phyloP scores from a whole-genome alignment of 1,140 invertebrate genomes.

The Trichonephila inaurata region DNA sequence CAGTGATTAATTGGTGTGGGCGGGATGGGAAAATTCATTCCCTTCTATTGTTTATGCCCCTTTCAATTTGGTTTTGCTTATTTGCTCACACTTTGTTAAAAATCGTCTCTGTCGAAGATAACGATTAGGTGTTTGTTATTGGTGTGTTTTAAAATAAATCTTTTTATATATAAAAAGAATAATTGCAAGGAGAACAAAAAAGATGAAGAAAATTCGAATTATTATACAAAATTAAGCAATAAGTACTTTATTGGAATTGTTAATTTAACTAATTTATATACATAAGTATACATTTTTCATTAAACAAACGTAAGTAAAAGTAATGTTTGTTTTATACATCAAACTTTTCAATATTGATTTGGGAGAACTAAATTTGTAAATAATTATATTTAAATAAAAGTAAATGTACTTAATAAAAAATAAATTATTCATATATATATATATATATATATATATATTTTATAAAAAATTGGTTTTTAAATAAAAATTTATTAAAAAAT shows the following conservation, averaged over 20 bases:
- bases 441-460: too few species aligned
- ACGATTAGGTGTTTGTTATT: constrained; percentile 3
- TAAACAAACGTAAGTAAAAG: too few species aligned
- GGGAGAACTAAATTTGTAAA: too few species aligned
- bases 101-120: background rate
- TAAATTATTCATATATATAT: too few species aligned
- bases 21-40: background rate
- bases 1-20: constrained; percentile 58
- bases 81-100: constrained; percentile 18
- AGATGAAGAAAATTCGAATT: background rate
- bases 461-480: too few species aligned
- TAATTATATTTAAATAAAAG: too few species aligned
- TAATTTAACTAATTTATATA: background rate
- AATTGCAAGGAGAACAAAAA: background rate
- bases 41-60: background rate
- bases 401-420: too few species aligned
- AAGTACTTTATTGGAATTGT: background rate
- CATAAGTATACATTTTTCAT: too few species aligned
- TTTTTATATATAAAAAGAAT: background rate
- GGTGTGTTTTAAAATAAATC: constrained; percentile 1
- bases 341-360: too few species aligned
- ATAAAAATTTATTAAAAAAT: too few species aligned
- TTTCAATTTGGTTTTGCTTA: constrained; percentile 31
- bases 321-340: too few species aligned
- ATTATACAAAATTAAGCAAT: background rate